Percentiles rank a stretch among this genome's conserved stretches.
phyloP scores from a whole-genome alignment of 1,140 invertebrate genomes.

The Euura lappo region DNA sequence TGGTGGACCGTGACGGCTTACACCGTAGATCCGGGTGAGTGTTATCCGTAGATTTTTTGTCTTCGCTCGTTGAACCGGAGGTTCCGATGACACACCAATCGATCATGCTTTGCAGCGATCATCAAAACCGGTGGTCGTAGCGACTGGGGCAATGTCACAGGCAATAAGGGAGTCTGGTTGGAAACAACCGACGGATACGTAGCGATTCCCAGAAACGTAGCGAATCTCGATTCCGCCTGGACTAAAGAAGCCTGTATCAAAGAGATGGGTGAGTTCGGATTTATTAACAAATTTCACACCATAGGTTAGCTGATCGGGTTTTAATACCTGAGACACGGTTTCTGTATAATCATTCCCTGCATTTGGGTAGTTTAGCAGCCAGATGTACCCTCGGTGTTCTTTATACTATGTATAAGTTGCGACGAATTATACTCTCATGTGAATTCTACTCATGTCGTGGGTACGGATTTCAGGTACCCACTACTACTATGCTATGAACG shows the following conservation, averaged over 20 bases:
- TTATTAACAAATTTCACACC: not conserved
- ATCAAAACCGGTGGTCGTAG: conserved; percentile 51
- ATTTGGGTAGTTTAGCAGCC: not conserved
- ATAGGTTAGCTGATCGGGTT: not conserved
- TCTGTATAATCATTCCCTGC: not conserved
- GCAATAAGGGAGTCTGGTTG: conserved; percentile 53
- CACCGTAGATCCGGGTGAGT: conserved; percentile 52
- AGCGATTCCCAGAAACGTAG: conserved; percentile 49
- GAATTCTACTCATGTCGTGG: not conserved
- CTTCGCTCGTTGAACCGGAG: not conserved
- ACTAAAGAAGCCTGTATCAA: conserved; percentile 58
- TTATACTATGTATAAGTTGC: not conserved
- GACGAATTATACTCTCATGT: not conserved
- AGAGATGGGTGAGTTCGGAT: conserved; percentile 49
- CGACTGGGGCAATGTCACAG: conserved; percentile 48
- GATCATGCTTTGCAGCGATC: conserved; percentile 40
- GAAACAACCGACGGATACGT: conserved; percentile 47
- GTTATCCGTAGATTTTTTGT: not conserved
- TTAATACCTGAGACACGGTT: not conserved
- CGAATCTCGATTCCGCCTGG: conserved; percentile 43
- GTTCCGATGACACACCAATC: not conserved
- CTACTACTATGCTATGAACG: conserved; percentile 57
- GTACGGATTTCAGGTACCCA: conserved; percentile 49
- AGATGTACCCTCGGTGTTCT: not conserved
- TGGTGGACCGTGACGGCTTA: conserved; percentile 55